Evolutionary conservation across 2,113 vertebrate species (phyloP), one percentile per base, ranked within the genome.

Genomic region (Coptodon bakossiorum): DNA sequence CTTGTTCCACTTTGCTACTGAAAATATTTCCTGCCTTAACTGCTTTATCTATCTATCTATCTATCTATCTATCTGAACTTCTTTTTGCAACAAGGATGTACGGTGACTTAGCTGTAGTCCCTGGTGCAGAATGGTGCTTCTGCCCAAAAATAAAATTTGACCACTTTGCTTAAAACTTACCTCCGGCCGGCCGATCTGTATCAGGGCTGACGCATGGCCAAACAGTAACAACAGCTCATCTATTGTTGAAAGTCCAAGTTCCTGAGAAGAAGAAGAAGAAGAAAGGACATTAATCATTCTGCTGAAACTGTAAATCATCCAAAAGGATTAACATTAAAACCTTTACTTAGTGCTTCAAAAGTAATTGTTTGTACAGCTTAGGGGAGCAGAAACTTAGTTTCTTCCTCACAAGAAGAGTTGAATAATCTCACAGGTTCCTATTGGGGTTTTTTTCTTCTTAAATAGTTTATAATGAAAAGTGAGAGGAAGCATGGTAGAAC

Each of bases 141-240:
- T 66, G 34, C 4, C 0, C 13, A 66, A 66, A 38, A 66, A 66
- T 13, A 2, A n/a, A 66, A 66, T 7, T 66, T 66, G 34, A 38
- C 10, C 29, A 66, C 61, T 68, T 68, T 8, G 6, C 61, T 68
- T 12, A 29, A 29, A 19, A 27, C 83, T 93, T 97, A 99, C 98
- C 97, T 98, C 96, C n/a, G 97, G 95, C 3, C 97, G 97, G 43
- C 98, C 98, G 9, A 98, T 96, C 78, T 98, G 97, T 59, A 97
- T 97, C 9, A 99, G 96, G 9, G 98, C 97, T 66, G 89, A 93
- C 1, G 96, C 97, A 11, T 96, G 96, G 57, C 98, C 98, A 53
- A 97, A 99, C 7, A 97, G 89, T 5, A 99, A 83, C 86, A 99
- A 73, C 80, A 97, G 91, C 36, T 96, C 96, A 90, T 99, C 98